Base-by-base conservation (phyloP, 2,888 invertebrate species). In the Neria commutata region DNA sequence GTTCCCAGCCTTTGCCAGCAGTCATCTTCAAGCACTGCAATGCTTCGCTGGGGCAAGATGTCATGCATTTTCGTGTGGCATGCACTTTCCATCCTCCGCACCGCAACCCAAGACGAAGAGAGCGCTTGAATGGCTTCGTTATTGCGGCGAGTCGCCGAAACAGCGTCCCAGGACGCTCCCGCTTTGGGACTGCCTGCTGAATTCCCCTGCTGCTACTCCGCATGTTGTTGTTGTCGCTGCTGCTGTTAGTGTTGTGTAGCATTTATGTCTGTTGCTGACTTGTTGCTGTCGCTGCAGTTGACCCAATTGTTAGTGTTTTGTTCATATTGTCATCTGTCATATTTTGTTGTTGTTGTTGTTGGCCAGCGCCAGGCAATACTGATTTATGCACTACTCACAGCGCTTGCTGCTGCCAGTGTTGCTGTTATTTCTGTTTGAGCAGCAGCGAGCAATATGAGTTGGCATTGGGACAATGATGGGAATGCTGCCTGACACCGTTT, bases 251-350 rank as follows among this genome's bases (percentile, higher is more conserved):
- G 33, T 33, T 24, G 23, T 23, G 29, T 23, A 47, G 49, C 23
- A 50, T 10, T 50, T 19, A 45, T 21, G 25, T 24, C n/a, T n/a
- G 19, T 33, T 46, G 25, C n/a, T 24, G 16, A 11, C 42, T 26
- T 42, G 8, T 40, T 33, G n/a, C 5, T 46, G 29, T 40, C 25
- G 48, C 24, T 55, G 16, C 16, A 45, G 54, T 40, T 62, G 62
- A 57, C 62, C 62, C 57, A 62, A 57, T 60, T 62, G 54, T 60
- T 55, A 46, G 52, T 54, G 54, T 37, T 49, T 52, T 59, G 56
- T 54, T 37, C 55, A 26, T 42, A 55, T 55, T 58, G 49, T 55
- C 48, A 52, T 59, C 59, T 51, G 37, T 46, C 17, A 50, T 33
- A 24, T 19, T 37, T 21, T 21, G 10, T 37, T 49, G 40, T 16